Evolutionary conservation across 2,797 vertebrate species (phyloP).

Genomic region (Choloepus didactylus): DNA sequence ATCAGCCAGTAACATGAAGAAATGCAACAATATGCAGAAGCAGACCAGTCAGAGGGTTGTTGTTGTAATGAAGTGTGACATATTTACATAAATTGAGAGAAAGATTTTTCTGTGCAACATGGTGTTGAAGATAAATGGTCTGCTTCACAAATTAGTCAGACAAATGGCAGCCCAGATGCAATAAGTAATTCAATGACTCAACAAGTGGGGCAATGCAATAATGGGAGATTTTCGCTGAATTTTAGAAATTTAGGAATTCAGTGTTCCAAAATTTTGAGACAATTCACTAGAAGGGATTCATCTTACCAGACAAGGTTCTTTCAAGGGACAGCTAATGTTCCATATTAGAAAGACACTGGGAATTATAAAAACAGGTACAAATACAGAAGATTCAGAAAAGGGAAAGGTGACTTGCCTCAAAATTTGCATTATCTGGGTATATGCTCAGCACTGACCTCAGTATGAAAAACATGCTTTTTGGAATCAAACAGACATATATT

Average conservation of each 20-base stretch:
- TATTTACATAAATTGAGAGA: neutral
- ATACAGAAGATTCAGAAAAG: neutral
- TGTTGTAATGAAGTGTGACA: neutral
- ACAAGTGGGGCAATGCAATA: neutral
- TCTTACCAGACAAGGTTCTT: too few species aligned
- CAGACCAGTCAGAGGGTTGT: neutral
- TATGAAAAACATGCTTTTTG: neutral
- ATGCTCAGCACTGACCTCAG: neutral
- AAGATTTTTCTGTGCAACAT: neutral
- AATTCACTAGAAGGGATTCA: neutral
- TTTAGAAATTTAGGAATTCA: neutral
- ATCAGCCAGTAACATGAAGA: neutral
- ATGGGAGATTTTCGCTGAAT: neutral
- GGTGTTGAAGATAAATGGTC: neutral
- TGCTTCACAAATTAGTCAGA: neutral
- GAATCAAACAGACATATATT: neutral
- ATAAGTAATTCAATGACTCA: neutral
- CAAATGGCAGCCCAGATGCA: neutral
- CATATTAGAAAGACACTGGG: neutral
- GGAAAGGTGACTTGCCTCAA: neutral
- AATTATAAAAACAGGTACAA: neutral
- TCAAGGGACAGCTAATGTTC: neutral
- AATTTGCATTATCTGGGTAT: too few species aligned
- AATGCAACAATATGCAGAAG: neutral
- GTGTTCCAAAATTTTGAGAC: neutral